Evolutionary conservation across 2,797 vertebrate species (phyloP).

Genomic region (Hephaestus fuliginosus): DNA sequence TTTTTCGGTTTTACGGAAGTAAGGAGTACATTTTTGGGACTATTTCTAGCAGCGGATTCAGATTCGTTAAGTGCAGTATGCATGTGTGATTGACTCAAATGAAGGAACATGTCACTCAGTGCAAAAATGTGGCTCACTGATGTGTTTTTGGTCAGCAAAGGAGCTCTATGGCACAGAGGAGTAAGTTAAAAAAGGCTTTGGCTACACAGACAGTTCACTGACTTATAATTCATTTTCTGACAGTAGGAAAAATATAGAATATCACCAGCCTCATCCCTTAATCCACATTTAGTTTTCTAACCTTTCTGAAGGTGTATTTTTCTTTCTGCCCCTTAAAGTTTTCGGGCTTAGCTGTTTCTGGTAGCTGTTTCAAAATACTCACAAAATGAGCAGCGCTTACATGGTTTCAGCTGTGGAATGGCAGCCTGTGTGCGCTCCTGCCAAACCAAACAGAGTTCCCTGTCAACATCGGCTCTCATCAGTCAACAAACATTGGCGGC

Average conservation of each 20-base stretch:
- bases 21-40: background rate
- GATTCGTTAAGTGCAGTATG: background rate
- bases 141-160: background rate
- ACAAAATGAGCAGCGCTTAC: conserved; percentile 48
- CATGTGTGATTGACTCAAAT: background rate
- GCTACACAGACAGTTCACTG: background rate
- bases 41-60: background rate
- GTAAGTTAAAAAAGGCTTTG: background rate
- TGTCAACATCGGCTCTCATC: conserved; percentile 75
- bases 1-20: background rate
- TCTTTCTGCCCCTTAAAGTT: background rate
- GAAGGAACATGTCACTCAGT: background rate
- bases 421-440: conserved; percentile 58
- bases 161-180: background rate
- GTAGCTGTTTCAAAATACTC: conserved; percentile 42
- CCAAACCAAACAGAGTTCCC: conserved; percentile 80
- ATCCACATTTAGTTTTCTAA: background rate
- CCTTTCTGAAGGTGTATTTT: conserved; percentile 16
- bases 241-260: background rate
- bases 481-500: conserved; percentile 70
- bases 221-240: background rate
- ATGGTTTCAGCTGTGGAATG: conserved; percentile 69
- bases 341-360: background rate
- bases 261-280: background rate
- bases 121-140: background rate